Evolutionary conservation across 2,113 vertebrate species (phyloP).

Genomic region (Mus spicilegus): DNA sequence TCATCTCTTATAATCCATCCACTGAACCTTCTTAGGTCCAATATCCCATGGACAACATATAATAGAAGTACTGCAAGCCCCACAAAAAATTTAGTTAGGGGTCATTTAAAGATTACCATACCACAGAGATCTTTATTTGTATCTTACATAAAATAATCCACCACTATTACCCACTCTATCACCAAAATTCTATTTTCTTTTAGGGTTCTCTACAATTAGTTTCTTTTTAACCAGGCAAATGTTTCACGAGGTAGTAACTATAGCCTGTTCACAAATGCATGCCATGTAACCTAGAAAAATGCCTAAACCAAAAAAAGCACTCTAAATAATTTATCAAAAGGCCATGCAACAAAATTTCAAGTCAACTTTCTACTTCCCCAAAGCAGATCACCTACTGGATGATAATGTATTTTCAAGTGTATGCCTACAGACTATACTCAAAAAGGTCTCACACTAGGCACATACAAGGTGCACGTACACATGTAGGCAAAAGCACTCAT

Average conservation of each 20-base stretch:
- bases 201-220: background rate
- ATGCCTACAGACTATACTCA: background rate
- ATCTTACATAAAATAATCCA: background rate
- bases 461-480: background rate
- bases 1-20: background rate
- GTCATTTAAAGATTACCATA: background rate
- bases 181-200: background rate
- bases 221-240: background rate
- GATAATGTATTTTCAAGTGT: constrained; percentile 16
- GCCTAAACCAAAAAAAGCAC: background rate
- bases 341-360: constrained; percentile 17
- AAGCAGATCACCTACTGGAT: background rate
- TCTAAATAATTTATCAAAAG: background rate
- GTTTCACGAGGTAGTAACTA: background rate
- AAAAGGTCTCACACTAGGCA: background rate
- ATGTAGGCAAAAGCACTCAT: background rate
- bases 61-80: background rate
- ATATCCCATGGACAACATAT: background rate
- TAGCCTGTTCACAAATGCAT: background rate
- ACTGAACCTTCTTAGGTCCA: background rate
- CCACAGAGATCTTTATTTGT: background rate
- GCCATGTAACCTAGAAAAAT: background rate
- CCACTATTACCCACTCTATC: background rate
- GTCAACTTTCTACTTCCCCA: constrained; percentile 39
- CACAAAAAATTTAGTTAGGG: background rate